Conservation (phyloP, 2,888 invertebrate genomes). For the Trimorus sp. region DNA sequence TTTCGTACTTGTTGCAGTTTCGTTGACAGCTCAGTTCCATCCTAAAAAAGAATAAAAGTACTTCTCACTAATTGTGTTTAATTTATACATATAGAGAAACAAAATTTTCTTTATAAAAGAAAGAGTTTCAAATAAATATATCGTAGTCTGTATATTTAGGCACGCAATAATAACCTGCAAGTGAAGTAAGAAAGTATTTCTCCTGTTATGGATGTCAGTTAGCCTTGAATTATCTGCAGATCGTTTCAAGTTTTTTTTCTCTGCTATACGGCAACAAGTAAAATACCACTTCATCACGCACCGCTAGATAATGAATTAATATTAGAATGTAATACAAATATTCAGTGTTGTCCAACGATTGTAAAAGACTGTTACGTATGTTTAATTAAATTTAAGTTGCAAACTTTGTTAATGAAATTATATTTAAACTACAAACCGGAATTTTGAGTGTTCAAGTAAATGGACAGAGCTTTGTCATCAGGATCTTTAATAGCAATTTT, state of each 20-base stretch:
- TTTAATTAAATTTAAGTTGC: background rate
- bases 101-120: too few species aligned
- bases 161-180: conserved; percentile 3
- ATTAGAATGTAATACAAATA: background rate
- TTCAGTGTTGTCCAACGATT: background rate
- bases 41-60: conserved; percentile 21
- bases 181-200: conserved; percentile 19
- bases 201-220: background rate
- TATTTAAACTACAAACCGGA: too few species aligned
- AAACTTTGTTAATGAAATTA: too few species aligned
- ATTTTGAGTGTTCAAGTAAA: background rate
- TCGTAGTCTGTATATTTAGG: background rate
- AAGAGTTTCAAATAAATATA: background rate
- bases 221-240: background rate
- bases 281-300: conserved; percentile 26
- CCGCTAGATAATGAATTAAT: conserved; percentile 2
- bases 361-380: background rate
- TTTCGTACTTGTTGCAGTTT: conserved; percentile 10
- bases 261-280: conserved; percentile 21
- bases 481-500: background rate
- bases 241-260: conserved; percentile 1
- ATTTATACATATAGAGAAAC: background rate
- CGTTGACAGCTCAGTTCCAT: conserved; percentile 15
- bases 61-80: too few species aligned
- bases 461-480: background rate